Evolutionary conservation across 2,113 vertebrate genomes (phyloP), one percentile per base, ranked within the genome.

Genomic region (Andinoacara biseriatus): DNA sequence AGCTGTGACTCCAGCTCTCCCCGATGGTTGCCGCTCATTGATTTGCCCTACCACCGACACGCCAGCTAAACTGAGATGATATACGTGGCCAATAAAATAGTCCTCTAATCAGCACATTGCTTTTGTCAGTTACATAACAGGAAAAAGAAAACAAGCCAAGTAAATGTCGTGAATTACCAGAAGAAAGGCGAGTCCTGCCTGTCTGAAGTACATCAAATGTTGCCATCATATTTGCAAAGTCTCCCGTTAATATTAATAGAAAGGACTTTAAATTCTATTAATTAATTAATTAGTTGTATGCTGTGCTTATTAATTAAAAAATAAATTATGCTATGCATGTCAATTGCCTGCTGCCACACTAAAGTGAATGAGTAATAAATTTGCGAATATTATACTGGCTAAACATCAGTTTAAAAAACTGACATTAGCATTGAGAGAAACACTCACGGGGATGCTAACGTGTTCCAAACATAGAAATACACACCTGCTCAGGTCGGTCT

Each of bases 91-190:
- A 59, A 72, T 88, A 82, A 75, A 85, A 78, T 11, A 74, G 46
- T 17, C 13, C 6, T 1, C 77, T 40, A 29, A 58, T 60, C 58
- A 29, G 63, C 10, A 52, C n/a, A 9, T 57, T 80, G 90, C 82
- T 3, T 84, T 69, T 65, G 35, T 29, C 24, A 4, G 85, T 93
- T 93, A 78, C 33, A 29, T 92, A 90, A 93, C 14, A 20, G 77
- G 20, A 61, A 72, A 78, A 7, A 18, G 46, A 29, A 78, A 84
- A 56, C 14, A 67, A 67, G 62, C 38, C 17, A 10, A 57, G 49
- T 76, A 76, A 90, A 86, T 83, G 81, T 57, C 14, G 7, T 24
- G 24, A 72, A 82, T 87, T 77, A 82, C 5, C 58, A 31, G 22
- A 57, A 49, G 35, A 58, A 58, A 61, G 31, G 31, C 13, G 15